A percentile compares a stretch with the other conserved stretches of the same genome.
Evolutionary conservation across 2,113 vertebrate species (phyloP).

Genomic region (Dendropsophus ebraccatus): DNA sequence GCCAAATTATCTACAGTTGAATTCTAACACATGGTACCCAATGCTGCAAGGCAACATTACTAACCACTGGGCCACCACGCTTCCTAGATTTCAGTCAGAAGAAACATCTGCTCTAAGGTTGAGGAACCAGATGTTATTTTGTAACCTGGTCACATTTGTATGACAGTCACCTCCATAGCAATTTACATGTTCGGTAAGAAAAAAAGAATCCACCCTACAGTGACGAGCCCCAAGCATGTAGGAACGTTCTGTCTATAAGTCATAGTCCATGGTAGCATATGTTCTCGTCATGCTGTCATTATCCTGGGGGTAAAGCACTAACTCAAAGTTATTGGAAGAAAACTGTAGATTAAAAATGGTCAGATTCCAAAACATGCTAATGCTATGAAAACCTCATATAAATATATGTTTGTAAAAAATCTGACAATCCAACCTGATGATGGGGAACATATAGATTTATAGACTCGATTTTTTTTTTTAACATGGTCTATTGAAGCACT

Average conservation of each 20-base stretch:
- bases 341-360: not conserved
- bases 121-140: not conserved
- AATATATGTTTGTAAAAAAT: not conserved
- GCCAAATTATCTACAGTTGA: not conserved
- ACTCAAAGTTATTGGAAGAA: not conserved
- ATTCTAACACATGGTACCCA: not conserved
- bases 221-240: not conserved
- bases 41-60: not conserved
- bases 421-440: not conserved
- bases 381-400: not conserved
- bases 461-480: no score
- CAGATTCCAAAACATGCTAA: not conserved
- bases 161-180: slow-evolving; percentile 4
- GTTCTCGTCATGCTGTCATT: not conserved
- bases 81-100: not conserved
- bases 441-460: no score
- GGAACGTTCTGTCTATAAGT: not conserved
- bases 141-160: not conserved
- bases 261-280: not conserved
- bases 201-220: not conserved
- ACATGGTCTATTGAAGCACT: no score
- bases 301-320: not conserved
- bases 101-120: not conserved
- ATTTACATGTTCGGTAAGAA: not conserved
- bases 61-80: not conserved